Base-by-base conservation (phyloP, 2,888 invertebrate species). In the Cosmia trapezina region DNA sequence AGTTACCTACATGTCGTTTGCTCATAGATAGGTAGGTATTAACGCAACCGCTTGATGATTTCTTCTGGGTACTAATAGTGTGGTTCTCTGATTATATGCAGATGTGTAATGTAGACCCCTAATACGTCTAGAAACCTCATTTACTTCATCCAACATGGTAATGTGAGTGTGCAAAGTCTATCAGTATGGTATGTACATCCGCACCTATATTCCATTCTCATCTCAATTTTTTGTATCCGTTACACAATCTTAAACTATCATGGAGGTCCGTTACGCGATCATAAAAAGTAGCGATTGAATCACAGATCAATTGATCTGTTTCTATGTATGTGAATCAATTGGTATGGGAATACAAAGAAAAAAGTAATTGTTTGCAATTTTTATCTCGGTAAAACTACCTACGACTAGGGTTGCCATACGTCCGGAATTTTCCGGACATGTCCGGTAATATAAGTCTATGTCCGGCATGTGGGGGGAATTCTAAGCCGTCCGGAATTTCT, bases 61-160 rank as follows among this genome's bases (percentile, higher is more conserved):
- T 75, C 87, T 87, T 87, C 84, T 88, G 79, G 85, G 73, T 76
- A 72, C 53, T 83, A 80, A 80, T 78, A 66, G 51, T 74, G 78
- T 63, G 73, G 73, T 84, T 80, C 37, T 80, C 62, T 80, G 67
- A 81, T 84, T 78, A 81, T 81, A 63, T 81, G 59, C 72, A 76
- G 66, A 86, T 86, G 75, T 72, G 78, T 76, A 81, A 84, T 81
- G 59, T 53, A 81, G 64, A 65, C 47, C 69, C 69, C 73, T 78
- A 74, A 69, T 84, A 83, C 22, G 51, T 73, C 64, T 71, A 60
- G 69, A 76, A 61, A 75, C 57, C 78, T 73, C 81, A 81, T 77
- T 63, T 68, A 53, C 56, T 47, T 67, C 33, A 62, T 41, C 43
- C 33, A 56, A 56, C 37, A 59, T 67, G 51, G 49, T 68, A 65